A percentile compares a stretch with the other conserved stretches of the same genome.
phyloP scores from a whole-genome alignment of 2,888 invertebrate species.

The Salticus scenicus region DNA sequence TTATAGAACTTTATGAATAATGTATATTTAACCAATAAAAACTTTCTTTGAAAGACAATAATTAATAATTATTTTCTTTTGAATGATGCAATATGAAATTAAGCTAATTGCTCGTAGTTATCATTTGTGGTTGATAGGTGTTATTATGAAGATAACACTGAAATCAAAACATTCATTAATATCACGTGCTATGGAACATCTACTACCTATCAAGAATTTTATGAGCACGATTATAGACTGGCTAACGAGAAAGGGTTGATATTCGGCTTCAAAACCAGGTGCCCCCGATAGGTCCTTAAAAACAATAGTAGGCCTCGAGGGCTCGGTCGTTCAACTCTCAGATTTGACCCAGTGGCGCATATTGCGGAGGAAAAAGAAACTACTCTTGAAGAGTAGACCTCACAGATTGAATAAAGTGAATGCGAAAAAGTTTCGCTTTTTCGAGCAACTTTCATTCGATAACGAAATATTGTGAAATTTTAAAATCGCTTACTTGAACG shows the following conservation, averaged over 20 bases:
- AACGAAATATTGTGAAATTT: neutral
- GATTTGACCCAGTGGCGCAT: constrained; percentile 43
- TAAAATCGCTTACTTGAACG: no score
- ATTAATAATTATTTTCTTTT: no score
- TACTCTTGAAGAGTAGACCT: neutral
- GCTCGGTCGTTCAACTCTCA: constrained; percentile 38
- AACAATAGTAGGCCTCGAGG: constrained; percentile 37
- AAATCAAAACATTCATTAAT: neutral
- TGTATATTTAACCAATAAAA: no score
- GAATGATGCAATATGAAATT: no score
- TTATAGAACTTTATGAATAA: no score
- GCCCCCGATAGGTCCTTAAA: constrained; percentile 38
- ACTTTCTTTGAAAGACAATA: no score
- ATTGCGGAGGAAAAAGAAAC: constrained; percentile 28
- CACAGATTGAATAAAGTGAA: neutral
- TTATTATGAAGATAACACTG: no score
- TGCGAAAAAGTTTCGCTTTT: neutral
- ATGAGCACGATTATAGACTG: neutral
- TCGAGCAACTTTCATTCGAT: neutral
- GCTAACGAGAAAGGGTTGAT: constrained; percentile 43
- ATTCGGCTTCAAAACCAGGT: constrained; percentile 44
- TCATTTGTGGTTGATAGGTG: no score
- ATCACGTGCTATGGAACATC: neutral
- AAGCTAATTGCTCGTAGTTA: no score
- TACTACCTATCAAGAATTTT: neutral